Conservation (phyloP, 1,140 invertebrate genomes). For the Cylas formicarius region DNA sequence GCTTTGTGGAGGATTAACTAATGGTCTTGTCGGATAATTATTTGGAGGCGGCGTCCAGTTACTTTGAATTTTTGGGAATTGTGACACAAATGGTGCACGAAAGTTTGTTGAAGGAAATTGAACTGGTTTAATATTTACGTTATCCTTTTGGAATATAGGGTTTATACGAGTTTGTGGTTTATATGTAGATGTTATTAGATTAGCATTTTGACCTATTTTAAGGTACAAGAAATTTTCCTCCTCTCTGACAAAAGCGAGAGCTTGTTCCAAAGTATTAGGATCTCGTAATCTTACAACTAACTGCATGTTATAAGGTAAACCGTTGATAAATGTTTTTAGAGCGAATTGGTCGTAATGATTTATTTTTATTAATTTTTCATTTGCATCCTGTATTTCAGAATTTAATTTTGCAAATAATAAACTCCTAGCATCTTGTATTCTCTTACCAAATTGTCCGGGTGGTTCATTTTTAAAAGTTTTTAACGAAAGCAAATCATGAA, state of each 20-base stretch:
- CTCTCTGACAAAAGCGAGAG: conserved; percentile 12
- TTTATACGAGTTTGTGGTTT: too few species aligned
- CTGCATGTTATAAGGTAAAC: conserved; percentile 15
- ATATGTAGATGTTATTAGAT: too few species aligned
- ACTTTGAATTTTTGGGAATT: too few species aligned
- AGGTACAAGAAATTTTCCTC: conserved; percentile 22
- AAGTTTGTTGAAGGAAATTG: too few species aligned
- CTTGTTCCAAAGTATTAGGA: conserved; percentile 14
- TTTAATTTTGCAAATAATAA: conserved; percentile 22
- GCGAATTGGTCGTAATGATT: conserved; percentile 16
- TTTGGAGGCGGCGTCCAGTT: too few species aligned
- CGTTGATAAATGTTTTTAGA: conserved; percentile 18
- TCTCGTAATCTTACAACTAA: conserved; percentile 14
- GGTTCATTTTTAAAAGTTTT: conserved; percentile 21
- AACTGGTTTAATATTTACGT: too few species aligned
- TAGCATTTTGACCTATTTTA: too few species aligned
- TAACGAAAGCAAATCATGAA: conserved; percentile 20
- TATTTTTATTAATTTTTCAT: conserved; percentile 11
- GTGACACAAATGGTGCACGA: too few species aligned
- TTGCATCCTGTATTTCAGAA: neutral
- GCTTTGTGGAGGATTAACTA: too few species aligned
- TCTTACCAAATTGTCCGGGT: conserved; percentile 19
- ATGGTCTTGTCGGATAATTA: too few species aligned
- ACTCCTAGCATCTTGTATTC: conserved; percentile 18
- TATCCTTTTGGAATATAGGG: too few species aligned